Percentiles rank a stretch among this genome's conserved stretches.
Conservation (phyloP, 2,113 vertebrate genomes). For the Podarcis muralis region DNA sequence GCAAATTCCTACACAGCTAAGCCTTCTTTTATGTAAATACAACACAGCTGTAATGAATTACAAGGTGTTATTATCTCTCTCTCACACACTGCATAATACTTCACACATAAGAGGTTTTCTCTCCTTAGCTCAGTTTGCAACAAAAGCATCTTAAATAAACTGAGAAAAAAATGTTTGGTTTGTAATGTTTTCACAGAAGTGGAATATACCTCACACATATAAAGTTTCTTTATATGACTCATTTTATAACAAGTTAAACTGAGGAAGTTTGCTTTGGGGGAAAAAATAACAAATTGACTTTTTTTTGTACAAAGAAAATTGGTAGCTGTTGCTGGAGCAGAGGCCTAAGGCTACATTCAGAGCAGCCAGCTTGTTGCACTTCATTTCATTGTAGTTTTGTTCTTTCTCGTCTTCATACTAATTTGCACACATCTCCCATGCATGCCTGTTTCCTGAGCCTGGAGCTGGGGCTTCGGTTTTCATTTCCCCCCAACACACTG, state of each 20-base stretch:
- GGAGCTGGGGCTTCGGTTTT: not conserved
- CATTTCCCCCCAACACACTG: not conserved
- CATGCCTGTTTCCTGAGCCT: not conserved
- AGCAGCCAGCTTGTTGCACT: not conserved
- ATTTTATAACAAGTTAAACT: constrained; percentile 81
- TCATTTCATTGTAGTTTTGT: not conserved
- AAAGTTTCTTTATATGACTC: constrained; percentile 82
- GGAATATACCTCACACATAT: constrained; percentile 79
- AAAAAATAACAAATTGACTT: constrained; percentile 35
- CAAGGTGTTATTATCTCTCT: constrained; percentile 84
- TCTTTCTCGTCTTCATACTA: not conserved
- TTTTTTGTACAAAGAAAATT: constrained; percentile 54
- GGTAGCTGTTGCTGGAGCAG: constrained; percentile 44
- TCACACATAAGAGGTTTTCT: constrained; percentile 80
- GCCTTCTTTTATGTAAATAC: constrained; percentile 84
- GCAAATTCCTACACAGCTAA: constrained; percentile 83
- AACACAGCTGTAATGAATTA: constrained; percentile 84
- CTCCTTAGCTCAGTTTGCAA: constrained; percentile 78
- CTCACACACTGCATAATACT: constrained; percentile 71
- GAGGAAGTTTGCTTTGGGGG: constrained; percentile 73
- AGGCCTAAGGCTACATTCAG: not conserved
- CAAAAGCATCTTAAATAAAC: constrained; percentile 87
- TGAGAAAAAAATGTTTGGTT: constrained; percentile 80
- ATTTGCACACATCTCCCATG: not conserved
- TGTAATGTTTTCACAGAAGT: constrained; percentile 84